A percentile compares a stretch with the other conserved stretches of the same genome.
phyloP scores from a whole-genome alignment of 1,140 invertebrate species.

The Drosophila obscura region DNA sequence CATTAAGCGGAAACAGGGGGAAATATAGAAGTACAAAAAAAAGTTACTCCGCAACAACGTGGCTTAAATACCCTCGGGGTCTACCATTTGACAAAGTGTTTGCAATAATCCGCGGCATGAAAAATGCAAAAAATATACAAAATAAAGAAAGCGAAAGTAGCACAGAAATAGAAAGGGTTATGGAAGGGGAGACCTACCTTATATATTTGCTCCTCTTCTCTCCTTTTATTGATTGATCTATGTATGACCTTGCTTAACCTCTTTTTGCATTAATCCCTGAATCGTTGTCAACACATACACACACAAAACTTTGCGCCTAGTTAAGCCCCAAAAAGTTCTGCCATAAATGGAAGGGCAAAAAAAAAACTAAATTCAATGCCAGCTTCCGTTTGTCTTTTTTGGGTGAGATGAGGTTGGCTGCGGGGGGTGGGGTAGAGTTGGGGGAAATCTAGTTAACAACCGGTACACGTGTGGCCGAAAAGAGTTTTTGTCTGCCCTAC shows the following conservation, averaged over 20 bases:
- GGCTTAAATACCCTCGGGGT: slow-evolving; percentile 24
- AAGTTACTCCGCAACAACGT: slow-evolving; percentile 10
- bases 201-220: too few relatives aligned
- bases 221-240: too few relatives aligned
- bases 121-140: slow-evolving; percentile 11
- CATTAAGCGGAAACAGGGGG: slow-evolving; percentile 2
- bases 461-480: slow-evolving; percentile 60
- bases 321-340: slow-evolving; percentile 30
- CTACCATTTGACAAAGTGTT: slow-evolving; percentile 29
- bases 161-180: too few relatives aligned
- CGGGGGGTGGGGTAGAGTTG: neutral
- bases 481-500: slow-evolving; percentile 28
- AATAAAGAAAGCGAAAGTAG: too few relatives aligned
- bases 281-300: too few relatives aligned
- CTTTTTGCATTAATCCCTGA: too few relatives aligned
- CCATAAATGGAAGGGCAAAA: slow-evolving; percentile 41
- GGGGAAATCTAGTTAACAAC: slow-evolving; percentile 58
- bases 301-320: slow-evolving; percentile 25
- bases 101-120: slow-evolving; percentile 20
- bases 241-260: too few relatives aligned
- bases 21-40: slow-evolving; percentile 1
- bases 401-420: neutral
- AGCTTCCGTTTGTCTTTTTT: neutral
- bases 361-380: slow-evolving; percentile 35
- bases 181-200: too few relatives aligned